Evolutionary conservation across 2,888 invertebrate species (phyloP).

Genomic region (Zygothrica quintamaculata): DNA sequence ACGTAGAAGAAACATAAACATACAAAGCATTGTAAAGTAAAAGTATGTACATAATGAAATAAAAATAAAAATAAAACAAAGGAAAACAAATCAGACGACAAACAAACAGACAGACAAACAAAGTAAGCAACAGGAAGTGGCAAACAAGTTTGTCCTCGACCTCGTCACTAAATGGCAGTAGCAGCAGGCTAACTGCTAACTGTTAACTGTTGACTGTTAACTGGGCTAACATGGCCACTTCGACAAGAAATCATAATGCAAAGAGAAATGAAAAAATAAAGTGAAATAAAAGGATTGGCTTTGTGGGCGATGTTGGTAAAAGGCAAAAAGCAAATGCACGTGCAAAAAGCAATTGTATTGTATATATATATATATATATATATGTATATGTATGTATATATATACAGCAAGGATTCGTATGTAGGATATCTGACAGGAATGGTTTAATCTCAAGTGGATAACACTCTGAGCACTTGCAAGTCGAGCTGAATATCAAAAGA

Average conservation of each 20-base stretch:
- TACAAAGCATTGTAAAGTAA: conserved; percentile 59
- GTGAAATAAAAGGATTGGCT: conserved; percentile 10
- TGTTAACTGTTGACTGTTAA: too few relatives aligned
- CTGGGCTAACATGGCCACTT: conserved; percentile 1
- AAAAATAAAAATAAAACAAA: too few relatives aligned
- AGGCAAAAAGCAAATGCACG: conserved; percentile 68
- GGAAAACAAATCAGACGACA: conserved; percentile 65
- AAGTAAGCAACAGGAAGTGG: conserved; percentile 71
- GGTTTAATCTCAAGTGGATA: conserved; percentile 5
- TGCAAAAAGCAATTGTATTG: conserved; percentile 76
- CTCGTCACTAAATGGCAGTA: conserved; percentile 5
- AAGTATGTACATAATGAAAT: conserved; percentile 48
- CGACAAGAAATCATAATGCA: conserved; percentile 60
- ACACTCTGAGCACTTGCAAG: neutral
- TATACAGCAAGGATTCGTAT: conserved; percentile 66
- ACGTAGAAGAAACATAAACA: conserved; percentile 52
- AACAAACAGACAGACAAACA: conserved; percentile 38
- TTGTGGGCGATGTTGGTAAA: conserved; percentile 11
- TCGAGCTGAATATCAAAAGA: too few relatives aligned
- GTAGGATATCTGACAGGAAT: conserved; percentile 2
- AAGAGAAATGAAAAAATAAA: conserved; percentile 40
- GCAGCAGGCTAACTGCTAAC: too few relatives aligned
- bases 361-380: too few relatives aligned
- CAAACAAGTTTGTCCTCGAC: conserved; percentile 54
- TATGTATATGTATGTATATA: too few relatives aligned